Base-by-base conservation (phyloP, 2,888 invertebrate species). In the Spilosoma lubricipeda region DNA sequence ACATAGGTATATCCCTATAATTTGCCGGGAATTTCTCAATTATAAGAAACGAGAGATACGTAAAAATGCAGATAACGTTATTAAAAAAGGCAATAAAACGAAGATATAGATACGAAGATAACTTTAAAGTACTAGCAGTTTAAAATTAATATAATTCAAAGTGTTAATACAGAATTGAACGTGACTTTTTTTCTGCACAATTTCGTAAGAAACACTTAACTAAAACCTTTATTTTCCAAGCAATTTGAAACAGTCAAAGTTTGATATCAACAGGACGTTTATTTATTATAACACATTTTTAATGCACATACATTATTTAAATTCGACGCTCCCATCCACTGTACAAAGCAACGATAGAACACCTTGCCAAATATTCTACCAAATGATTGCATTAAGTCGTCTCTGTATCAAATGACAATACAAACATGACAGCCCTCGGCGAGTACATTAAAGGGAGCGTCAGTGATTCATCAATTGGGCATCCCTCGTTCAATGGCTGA, bases 381-480 rank as follows among this genome's bases (percentile, higher is more conserved):
- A 83, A 85, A 86, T 84, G 86, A 88, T 86, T 87, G 84, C 88
- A 89, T 88, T 88, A 88, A 84, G 78, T 80, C 76, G 82, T 83
- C 85, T 80, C 76, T 74, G 85, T 90, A 89, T 90, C 89, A 82
- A 81, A 84, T 91, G 87, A 85, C 90, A 89, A 85, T 78, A 80
- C 88, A 90, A 90, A 89, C 88, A 88, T 68, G 76, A 68, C 72
- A 72, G 76, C 83, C 82, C 80, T 75, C 52, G 36, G 74, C 75
- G 78, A 73, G 71, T 74, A 73, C 81, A 82, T 74, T 79, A 74
- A 73, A 77, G 83, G 85, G 86, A 76, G 70, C 73, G 79, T 75
- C 80, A 83, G 90, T 91, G 91, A 91, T 91, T 91, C 91, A 91
- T 91, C 91, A 90, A 86, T 85, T 80, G 84, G 72, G 75, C 77